phyloP scores from a whole-genome alignment of 2,888 invertebrate species.

The Sesia apiformis region DNA sequence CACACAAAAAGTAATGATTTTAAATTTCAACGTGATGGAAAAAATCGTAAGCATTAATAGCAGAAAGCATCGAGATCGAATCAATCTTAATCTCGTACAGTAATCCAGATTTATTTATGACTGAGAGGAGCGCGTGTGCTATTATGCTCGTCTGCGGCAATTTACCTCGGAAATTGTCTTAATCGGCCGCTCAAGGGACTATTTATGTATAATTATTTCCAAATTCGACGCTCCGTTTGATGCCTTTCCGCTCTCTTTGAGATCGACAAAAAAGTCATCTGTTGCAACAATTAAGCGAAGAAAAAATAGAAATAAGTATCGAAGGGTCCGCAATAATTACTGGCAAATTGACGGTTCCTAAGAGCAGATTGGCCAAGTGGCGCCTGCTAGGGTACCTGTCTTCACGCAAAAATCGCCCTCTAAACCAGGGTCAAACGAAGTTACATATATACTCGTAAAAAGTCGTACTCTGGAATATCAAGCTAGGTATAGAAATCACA shows the following conservation, averaged over 20 bases:
- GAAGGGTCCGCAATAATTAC: conserved; percentile 75
- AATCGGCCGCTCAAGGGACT: conserved; percentile 75
- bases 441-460: too few species aligned
- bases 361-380: conserved; percentile 53
- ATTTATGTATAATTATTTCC: conserved; percentile 76
- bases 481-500: too few species aligned
- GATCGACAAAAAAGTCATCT: conserved; percentile 75
- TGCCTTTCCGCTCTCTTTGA: conserved; percentile 75
- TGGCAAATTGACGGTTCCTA: conserved; percentile 72
- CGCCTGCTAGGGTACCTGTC: conserved; percentile 64
- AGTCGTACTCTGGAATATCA: too few species aligned
- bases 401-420: conserved; percentile 37
- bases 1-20: conserved; percentile 60
- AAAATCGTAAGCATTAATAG: conserved; percentile 64
- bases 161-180: conserved; percentile 75
- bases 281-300: conserved; percentile 71
- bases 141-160: conserved; percentile 74
- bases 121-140: conserved; percentile 66
- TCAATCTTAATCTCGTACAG: conserved; percentile 74
- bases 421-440: neutral
- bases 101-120: conserved; percentile 76
- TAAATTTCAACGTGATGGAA: conserved; percentile 61
- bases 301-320: conserved; percentile 74
- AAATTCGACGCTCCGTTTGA: conserved; percentile 74
- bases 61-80: conserved; percentile 70